These are phyloP conservation scores for Tetrax tetrax DNA, from an alignment of 2,113 vertebrate genomes.

Conservation along the genomic window DNA sequence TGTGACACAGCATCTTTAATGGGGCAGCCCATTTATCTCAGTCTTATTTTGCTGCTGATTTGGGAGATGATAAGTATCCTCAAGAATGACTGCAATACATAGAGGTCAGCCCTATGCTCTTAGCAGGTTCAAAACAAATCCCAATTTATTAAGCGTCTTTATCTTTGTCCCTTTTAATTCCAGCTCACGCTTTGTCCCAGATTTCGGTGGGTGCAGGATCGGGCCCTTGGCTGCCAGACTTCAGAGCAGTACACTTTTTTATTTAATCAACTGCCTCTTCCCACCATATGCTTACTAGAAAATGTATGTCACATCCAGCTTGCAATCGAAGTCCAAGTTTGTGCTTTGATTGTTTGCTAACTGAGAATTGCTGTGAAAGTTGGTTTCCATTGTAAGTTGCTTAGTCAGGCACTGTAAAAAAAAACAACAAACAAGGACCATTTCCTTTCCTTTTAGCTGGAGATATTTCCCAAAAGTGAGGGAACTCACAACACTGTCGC, in stretches of 20 bases:
- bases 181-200: not conserved
- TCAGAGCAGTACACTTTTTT: not conserved
- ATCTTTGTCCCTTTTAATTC: not conserved
- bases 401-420: not conserved
- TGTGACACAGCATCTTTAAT: not conserved
- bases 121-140: not conserved
- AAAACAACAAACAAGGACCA: not conserved
- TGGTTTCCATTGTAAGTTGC: not conserved
- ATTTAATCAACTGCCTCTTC: not conserved
- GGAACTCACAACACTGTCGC: not conserved
- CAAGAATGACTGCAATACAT: not conserved
- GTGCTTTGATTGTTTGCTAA: constrained; percentile 48
- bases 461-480: not conserved
- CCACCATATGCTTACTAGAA: not conserved
- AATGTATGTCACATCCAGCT: constrained; percentile 40
- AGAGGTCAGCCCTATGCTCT: not conserved
- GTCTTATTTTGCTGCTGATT: not conserved
- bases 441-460: not conserved
- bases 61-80: not conserved
- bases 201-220: not conserved
- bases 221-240: not conserved
- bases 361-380: constrained; percentile 16
- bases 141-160: not conserved
- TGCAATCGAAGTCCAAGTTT: not conserved
- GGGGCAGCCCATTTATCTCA: not conserved